Evolutionary conservation across 37 sponge, comb jelly and placozoan genomes (phyloP).

Genomic region (Crambe crambe): DNA sequence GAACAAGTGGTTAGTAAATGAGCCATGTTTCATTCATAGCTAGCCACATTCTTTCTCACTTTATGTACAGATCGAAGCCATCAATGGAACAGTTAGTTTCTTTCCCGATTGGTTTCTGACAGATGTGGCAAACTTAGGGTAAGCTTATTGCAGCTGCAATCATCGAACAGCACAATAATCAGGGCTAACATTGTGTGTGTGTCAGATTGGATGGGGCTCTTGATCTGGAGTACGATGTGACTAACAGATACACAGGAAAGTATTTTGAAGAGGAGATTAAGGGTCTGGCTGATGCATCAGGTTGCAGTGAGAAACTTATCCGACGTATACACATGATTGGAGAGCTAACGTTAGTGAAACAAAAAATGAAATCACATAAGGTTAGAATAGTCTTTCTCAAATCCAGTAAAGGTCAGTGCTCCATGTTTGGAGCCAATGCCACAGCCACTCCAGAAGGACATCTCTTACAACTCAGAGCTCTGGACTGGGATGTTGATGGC

Average conservation of each 20-base stretch:
- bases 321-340: conserved; percentile 87
- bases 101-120: conserved; percentile 82
- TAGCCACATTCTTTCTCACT: not conserved
- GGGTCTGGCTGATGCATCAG: conserved; percentile 73
- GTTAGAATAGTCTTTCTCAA: not conserved
- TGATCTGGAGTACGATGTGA: conserved; percentile 68
- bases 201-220: conserved; percentile 73
- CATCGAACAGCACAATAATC: not conserved
- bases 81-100: conserved; percentile 61
- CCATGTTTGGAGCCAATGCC: conserved; percentile 90
- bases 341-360: conserved; percentile 76
- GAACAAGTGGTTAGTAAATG: conserved; percentile 69
- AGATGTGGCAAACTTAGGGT: conserved; percentile 84
- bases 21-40: too few relatives aligned
- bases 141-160: not conserved
- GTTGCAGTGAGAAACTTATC: conserved; percentile 59
- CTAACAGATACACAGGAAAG: conserved; percentile 44
- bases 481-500: conserved; percentile 94
- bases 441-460: conserved; percentile 57
- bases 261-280: conserved; percentile 82
- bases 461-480: conserved; percentile 84
- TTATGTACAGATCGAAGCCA: conserved; percentile 64
- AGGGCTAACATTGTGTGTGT: not conserved
- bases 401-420: conserved; percentile 77
- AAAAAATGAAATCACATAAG: not conserved